Percentiles rank a stretch among this genome's conserved stretches.
Evolutionary conservation across 2,888 invertebrate species (phyloP).

Genomic region (Charanyca ferruginea): DNA sequence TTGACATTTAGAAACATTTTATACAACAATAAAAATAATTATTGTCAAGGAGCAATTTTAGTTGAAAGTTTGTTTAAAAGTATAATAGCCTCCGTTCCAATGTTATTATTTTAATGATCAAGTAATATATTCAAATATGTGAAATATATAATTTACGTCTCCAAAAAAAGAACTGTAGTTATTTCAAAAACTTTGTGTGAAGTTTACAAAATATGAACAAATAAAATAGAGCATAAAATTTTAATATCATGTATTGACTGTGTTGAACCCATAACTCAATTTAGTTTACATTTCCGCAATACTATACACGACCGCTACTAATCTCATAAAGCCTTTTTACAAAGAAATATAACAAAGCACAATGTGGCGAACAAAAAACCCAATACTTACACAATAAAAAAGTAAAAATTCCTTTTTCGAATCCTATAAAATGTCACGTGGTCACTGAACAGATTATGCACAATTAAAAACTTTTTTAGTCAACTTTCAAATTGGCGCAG

Average conservation of each 20-base stretch:
- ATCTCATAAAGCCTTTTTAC: slow-evolving; percentile 44
- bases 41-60: slow-evolving; percentile 35
- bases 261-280: slow-evolving; percentile 1
- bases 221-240: slow-evolving; percentile 15
- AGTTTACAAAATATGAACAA: neutral
- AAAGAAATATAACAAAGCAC: slow-evolving; percentile 59
- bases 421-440: slow-evolving; percentile 60
- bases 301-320: slow-evolving; percentile 30
- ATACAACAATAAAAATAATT: slow-evolving; percentile 30
- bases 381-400: slow-evolving; percentile 56
- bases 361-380: slow-evolving; percentile 22
- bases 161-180: too few species aligned
- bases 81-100: slow-evolving; percentile 6
- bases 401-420: slow-evolving; percentile 48
- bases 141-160: neutral
- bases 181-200: neutral
- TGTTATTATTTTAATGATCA: slow-evolving; percentile 8
- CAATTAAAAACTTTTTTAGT: slow-evolving; percentile 63
- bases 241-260: neutral
- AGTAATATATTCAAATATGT: neutral
- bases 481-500: slow-evolving; percentile 66
- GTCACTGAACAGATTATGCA: slow-evolving; percentile 65
- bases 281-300: slow-evolving; percentile 41
- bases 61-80: slow-evolving; percentile 24
- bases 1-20: slow-evolving; percentile 45